A percentile compares a stretch with the other conserved stretches of the same genome.
These are phyloP conservation scores for Neotragus moschatus DNA, from an alignment of 2,113 vertebrate genomes.

Conservation along the genomic window DNA sequence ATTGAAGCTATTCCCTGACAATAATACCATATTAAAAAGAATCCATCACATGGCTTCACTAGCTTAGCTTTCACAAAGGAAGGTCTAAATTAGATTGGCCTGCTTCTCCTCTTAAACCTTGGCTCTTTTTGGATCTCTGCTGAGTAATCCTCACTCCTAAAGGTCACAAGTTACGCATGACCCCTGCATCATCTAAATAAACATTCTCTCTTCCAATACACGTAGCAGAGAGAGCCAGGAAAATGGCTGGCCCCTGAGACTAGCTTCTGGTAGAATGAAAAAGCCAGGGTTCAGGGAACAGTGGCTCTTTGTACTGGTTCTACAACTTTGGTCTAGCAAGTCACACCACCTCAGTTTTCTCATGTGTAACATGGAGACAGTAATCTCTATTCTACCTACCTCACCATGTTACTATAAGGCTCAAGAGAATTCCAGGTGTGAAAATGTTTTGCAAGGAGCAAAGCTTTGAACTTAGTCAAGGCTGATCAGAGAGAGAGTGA, in stretches of 20 bases:
- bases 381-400: background rate
- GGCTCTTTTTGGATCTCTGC: slow-evolving; percentile 7
- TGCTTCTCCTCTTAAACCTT: background rate
- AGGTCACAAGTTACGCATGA: background rate
- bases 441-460: background rate
- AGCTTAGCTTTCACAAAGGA: slow-evolving; percentile 26
- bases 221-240: background rate
- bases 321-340: background rate
- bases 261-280: background rate
- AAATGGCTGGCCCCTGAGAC: background rate
- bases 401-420: background rate
- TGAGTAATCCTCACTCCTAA: slow-evolving; percentile 14
- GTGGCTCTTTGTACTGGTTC: background rate
- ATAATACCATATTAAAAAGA: slow-evolving; percentile 72
- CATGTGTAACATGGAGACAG: background rate
- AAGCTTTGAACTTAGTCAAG: background rate
- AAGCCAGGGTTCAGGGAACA: background rate
- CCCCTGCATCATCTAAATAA: background rate
- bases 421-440: background rate
- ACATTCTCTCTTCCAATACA: background rate
- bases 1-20: slow-evolving; percentile 68
- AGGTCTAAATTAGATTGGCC: slow-evolving; percentile 43
- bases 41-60: slow-evolving; percentile 41
- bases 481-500: background rate
- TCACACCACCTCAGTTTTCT: background rate